Conservation (phyloP, 2,113 vertebrate species). For the Dromaius novaehollandiae region DNA sequence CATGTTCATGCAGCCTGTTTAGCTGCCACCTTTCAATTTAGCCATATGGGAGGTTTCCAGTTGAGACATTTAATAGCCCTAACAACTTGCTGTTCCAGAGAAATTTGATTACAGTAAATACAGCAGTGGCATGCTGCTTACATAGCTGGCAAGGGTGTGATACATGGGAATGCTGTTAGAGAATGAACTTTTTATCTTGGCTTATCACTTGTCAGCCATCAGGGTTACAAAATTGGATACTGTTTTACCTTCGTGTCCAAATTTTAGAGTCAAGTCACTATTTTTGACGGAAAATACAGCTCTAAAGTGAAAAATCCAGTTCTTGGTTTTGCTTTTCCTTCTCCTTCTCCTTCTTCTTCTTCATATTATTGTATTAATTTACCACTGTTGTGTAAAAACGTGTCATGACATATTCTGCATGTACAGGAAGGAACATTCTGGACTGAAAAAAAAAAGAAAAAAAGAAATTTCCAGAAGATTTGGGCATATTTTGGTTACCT, state of each 20-base stretch:
- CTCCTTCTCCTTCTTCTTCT: neutral
- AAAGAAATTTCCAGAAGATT: neutral
- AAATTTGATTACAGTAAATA: conserved; percentile 57
- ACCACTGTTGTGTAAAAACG: neutral
- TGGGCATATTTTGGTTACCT: neutral
- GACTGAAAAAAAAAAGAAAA: neutral
- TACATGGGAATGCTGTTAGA: conserved; percentile 3
- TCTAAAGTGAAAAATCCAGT: neutral
- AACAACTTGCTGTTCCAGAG: conserved; percentile 57
- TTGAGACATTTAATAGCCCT: conserved; percentile 48
- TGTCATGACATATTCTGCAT: neutral
- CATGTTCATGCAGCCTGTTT: conserved; percentile 31
- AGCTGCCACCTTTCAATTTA: conserved; percentile 59
- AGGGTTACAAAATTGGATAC: neutral
- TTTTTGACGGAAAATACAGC: neutral
- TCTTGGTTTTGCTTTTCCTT: neutral
- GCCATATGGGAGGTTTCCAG: conserved; percentile 60
- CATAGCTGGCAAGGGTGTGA: neutral
- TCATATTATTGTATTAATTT: neutral
- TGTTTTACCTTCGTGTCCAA: neutral
- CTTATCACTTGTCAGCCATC: neutral
- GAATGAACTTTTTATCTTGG: neutral
- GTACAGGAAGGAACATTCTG: neutral
- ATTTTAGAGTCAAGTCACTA: neutral
- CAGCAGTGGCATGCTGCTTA: neutral